Conservation (phyloP, 2,797 vertebrate genomes). For the Limnodromus scolopaceus region DNA sequence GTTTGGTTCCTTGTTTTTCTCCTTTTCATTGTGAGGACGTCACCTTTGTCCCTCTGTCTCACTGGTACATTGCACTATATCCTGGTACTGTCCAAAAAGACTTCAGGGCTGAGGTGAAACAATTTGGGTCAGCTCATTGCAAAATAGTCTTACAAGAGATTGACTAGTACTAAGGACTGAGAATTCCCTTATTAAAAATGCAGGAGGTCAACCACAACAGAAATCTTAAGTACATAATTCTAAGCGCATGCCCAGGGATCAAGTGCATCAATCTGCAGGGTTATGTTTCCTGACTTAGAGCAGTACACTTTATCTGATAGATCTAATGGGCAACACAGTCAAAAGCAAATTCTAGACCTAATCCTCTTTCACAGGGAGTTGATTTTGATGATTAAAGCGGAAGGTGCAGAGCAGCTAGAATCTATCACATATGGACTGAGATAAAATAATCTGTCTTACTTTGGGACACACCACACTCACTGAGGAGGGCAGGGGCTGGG, state of each 20-base stretch:
- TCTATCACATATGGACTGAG: not conserved
- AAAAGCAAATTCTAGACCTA: not conserved
- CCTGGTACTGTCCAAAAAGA: not conserved
- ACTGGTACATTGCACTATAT: not conserved
- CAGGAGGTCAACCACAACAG: not conserved
- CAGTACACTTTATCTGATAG: not conserved
- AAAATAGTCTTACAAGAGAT: not conserved
- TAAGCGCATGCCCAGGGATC: not conserved
- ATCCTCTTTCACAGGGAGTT: not conserved
- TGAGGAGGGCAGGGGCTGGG: not conserved
- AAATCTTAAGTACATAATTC: not conserved
- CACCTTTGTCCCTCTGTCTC: not conserved
- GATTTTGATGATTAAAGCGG: not conserved
- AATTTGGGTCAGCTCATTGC: not conserved
- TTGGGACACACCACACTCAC: not conserved
- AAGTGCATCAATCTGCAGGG: not conserved
- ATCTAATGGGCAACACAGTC: not conserved
- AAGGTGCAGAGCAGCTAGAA: not conserved
- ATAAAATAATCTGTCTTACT: not conserved
- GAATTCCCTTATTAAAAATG: not conserved
- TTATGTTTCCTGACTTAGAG: not conserved
- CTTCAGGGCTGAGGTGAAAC: not conserved
- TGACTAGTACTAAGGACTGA: not conserved
- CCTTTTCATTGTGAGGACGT: not conserved
- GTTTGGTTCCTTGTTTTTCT: not conserved